Percentiles rank a stretch among this genome's conserved stretches.
These are phyloP conservation scores for Gobiocypris rarus DNA, from an alignment of 2,113 vertebrate genomes.

Conservation along the genomic window DNA sequence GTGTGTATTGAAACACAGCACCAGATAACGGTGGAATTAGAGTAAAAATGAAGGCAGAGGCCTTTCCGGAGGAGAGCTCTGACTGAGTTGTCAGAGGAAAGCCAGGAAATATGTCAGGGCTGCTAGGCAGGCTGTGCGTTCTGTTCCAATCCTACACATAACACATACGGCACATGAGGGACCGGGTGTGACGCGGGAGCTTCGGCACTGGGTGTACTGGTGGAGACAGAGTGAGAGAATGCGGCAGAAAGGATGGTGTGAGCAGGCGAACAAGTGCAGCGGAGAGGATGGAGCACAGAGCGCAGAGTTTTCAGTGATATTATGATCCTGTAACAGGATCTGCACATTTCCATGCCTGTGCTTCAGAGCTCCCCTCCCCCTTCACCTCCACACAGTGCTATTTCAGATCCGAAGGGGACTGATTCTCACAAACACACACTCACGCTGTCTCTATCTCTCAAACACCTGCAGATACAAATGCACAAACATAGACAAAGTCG, in stretches of 20 bases:
- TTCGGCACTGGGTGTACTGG: conserved; percentile 30
- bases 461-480: conserved; percentile 31
- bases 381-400: conserved; percentile 59
- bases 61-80: conserved; percentile 47
- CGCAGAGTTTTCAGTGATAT: conserved; percentile 60
- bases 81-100: conserved; percentile 45
- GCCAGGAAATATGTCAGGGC: conserved; percentile 43
- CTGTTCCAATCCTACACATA: conserved; percentile 47
- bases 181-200: conserved; percentile 34
- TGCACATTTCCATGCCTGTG: conserved; percentile 63
- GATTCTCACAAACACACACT: conserved; percentile 53
- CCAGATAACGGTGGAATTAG: conserved; percentile 48
- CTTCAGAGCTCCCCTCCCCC: conserved; percentile 61
- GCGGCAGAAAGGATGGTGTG: conserved; percentile 9
- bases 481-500: background rate
- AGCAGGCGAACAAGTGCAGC: conserved; percentile 17
- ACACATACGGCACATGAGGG: conserved; percentile 34
- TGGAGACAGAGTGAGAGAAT: conserved; percentile 29
- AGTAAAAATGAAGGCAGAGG: conserved; percentile 46
- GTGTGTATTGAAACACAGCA: conserved; percentile 48
- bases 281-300: conserved; percentile 19
- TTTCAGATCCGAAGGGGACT: conserved; percentile 61
- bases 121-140: conserved; percentile 41
- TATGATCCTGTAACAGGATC: conserved; percentile 64
- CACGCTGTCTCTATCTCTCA: conserved; percentile 5